Base-by-base conservation (phyloP, 2,888 invertebrate genomes). In the Zootermopsis nevadensis region DNA sequence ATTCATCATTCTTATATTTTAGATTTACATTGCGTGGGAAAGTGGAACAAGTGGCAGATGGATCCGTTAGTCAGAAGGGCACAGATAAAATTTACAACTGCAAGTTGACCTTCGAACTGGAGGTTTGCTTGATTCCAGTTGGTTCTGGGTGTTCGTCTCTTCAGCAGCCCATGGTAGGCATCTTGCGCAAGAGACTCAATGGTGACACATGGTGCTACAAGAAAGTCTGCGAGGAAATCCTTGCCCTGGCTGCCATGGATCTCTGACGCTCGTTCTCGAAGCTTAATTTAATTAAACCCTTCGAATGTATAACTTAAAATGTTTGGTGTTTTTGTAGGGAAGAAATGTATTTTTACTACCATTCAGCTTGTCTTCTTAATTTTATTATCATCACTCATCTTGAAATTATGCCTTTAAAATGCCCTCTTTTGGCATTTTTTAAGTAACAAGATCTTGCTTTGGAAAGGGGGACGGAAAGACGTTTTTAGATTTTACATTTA, bases 141-240 rank as follows among this genome's bases (percentile, higher is more conserved):
- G 86, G 86, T 77, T 86, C 86, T 27, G 48, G 81, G 19, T 35
- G 27, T 31, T 22, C 27, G 7, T 10, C 31, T n/a, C 27, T 31
- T 79, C 42, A 67, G 27, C 10, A 33, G 7, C 38, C 80, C 2
- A 87, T 91, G 74, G 92, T 93, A 7, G 95, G 95, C 42, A 93
- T 96, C 83, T 91, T 93, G 82, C 91, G 95, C 83, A 95, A 95
- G 88, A 90, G 96, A 55, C 91, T 95, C 72, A 94, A 93, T 87
- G 95, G 96, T 0, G 94, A 96, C 88, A 93, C 94, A 1, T 96
- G 96, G 95, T 93, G 94, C 85, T 96, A 96, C 89, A 96, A 96
- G 88, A 93, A 92, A 86, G 93, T 95, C 53, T 95, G 95, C 88
- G 95, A 95, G 89, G 93, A 95, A 88, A 92, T 95, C 38, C 88